Evolutionary conservation across 2,797 vertebrate species (phyloP).

Genomic region (Lacerta agilis): DNA sequence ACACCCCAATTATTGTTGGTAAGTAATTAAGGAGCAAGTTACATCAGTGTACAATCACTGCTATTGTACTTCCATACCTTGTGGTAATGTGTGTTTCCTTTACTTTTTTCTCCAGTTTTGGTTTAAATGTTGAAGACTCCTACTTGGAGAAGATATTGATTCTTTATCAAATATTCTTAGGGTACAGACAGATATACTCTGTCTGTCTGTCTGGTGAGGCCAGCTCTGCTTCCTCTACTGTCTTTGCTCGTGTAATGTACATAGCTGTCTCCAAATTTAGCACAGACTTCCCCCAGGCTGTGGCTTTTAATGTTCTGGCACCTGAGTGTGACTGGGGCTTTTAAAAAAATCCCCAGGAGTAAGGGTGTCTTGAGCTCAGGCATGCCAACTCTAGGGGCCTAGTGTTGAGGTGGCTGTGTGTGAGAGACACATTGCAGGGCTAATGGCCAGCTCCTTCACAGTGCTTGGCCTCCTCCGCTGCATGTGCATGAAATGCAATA

Average conservation of each 20-base stretch:
- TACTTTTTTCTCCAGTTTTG: background rate
- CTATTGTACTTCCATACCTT: background rate
- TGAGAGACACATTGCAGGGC: too few species aligned
- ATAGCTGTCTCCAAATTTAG: background rate
- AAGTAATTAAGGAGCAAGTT: background rate
- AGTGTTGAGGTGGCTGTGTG: too few species aligned
- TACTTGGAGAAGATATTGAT: background rate
- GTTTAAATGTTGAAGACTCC: background rate
- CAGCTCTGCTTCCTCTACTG: too few species aligned
- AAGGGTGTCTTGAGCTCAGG: background rate
- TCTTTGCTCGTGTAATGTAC: too few species aligned
- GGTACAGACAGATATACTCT: background rate
- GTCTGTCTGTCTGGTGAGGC: too few species aligned
- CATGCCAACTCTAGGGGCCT: too few species aligned
- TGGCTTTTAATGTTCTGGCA: background rate
- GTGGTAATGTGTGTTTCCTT: background rate
- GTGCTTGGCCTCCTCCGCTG: too few species aligned
- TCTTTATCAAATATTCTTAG: background rate
- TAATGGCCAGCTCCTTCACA: too few species aligned
- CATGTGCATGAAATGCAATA: too few species aligned
- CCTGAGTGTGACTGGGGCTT: background rate
- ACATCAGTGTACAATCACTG: background rate
- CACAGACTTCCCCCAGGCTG: background rate
- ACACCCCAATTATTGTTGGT: background rate
- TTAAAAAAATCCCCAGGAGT: background rate